Percentiles rank a stretch among this genome's conserved stretches.
Evolutionary conservation across 1,140 invertebrate species (phyloP).

Genomic region (Nephotettix cincticeps): DNA sequence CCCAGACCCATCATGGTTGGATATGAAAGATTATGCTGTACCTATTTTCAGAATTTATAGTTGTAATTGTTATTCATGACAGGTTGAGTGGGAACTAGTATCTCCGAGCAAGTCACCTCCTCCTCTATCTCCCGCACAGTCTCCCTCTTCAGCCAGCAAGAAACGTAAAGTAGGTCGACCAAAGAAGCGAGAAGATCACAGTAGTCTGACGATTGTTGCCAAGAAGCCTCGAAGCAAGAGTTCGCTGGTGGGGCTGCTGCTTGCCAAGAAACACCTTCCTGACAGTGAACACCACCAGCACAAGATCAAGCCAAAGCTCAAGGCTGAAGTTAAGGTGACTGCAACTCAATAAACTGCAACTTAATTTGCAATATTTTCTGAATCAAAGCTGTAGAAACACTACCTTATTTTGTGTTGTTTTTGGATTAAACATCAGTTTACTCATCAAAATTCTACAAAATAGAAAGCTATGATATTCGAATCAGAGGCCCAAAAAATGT

Average conservation of each 20-base stretch:
- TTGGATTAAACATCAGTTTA: too few relatives aligned
- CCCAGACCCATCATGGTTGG: too few relatives aligned
- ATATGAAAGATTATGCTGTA: not conserved
- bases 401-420: too few relatives aligned
- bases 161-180: constrained; percentile 82
- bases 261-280: constrained; percentile 44
- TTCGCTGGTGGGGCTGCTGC: constrained; percentile 61
- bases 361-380: too few relatives aligned
- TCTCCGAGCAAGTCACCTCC: constrained; percentile 25
- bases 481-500: too few relatives aligned
- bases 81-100: constrained; percentile 23
- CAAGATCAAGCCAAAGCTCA: constrained; percentile 43
- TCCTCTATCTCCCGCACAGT: constrained; percentile 21
- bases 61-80: too few relatives aligned
- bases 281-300: constrained; percentile 27
- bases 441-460: too few relatives aligned
- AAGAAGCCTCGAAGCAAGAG: constrained; percentile 53
- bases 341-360: too few relatives aligned
- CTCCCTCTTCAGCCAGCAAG: constrained; percentile 61
- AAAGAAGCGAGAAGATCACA: constrained; percentile 62
- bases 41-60: too few relatives aligned
- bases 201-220: constrained; percentile 72
- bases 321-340: constrained; percentile 41
- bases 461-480: too few relatives aligned
- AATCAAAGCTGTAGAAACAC: too few relatives aligned